phyloP scores from a whole-genome alignment of 2,888 invertebrate genomes.

The Neoascia interrupta region DNA sequence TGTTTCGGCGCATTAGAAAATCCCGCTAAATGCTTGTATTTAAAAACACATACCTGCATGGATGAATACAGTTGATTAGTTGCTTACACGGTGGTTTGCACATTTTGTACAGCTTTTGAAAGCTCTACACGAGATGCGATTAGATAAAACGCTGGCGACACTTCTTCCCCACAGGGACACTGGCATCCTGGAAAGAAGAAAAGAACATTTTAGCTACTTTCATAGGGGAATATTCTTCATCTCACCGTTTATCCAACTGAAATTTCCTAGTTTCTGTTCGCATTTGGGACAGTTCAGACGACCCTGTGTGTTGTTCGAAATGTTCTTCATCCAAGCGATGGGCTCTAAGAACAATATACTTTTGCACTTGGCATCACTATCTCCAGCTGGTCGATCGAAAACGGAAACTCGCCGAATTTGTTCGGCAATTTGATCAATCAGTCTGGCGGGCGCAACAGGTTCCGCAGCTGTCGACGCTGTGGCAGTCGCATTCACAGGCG shows the following conservation, averaged over 20 bases:
- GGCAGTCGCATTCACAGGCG: slow-evolving; percentile 6
- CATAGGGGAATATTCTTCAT: neutral
- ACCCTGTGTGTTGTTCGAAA: slow-evolving; percentile 86
- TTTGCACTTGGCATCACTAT: slow-evolving; percentile 81
- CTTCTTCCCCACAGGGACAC: slow-evolving; percentile 93
- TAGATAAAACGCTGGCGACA: slow-evolving; percentile 94
- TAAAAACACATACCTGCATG: neutral
- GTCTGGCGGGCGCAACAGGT: slow-evolving; percentile 68
- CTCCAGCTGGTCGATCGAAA: slow-evolving; percentile 53
- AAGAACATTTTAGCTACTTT: neutral
- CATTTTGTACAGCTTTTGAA: slow-evolving; percentile 92
- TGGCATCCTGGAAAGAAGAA: slow-evolving; percentile 84
- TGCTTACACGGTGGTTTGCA: slow-evolving; percentile 88
- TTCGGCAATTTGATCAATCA: slow-evolving; percentile 76
- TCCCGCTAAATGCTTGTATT: neutral
- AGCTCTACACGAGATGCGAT: slow-evolving; percentile 94
- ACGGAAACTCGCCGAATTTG: slow-evolving; percentile 74
- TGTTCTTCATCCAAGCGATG: slow-evolving; percentile 91
- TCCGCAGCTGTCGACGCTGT: slow-evolving; percentile 13
- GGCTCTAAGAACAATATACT: slow-evolving; percentile 94
- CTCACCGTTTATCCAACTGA: slow-evolving; percentile 93
- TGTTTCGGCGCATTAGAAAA: neutral
- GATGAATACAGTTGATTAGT: neutral
- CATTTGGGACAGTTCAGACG: slow-evolving; percentile 94
- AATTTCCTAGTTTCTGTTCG: slow-evolving; percentile 90